These are phyloP conservation scores for Cynodonichthys magdalenae DNA, from an alignment of 2,797 vertebrate genomes.

Conservation along the genomic window DNA sequence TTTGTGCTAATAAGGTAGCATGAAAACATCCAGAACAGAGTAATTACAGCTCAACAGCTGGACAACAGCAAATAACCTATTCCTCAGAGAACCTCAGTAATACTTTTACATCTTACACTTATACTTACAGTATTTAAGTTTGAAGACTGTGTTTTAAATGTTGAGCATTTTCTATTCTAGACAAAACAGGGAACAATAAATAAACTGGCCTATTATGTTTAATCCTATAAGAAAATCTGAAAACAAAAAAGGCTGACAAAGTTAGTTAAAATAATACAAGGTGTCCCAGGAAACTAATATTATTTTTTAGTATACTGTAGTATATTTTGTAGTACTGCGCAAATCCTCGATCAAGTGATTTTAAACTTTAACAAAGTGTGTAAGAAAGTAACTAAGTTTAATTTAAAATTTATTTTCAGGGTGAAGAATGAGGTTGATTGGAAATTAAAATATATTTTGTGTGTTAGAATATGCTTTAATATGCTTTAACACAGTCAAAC, in stretches of 20 bases:
- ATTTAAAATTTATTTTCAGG: too few species aligned
- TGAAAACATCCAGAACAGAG: slow-evolving; percentile 10
- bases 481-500: too few species aligned
- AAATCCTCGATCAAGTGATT: too few species aligned
- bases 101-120: neutral
- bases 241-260: neutral
- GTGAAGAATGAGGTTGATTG: too few species aligned
- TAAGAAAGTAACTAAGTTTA: too few species aligned
- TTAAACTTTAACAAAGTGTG: too few species aligned
- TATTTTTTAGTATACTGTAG: too few species aligned
- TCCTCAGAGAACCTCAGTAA: slow-evolving; percentile 24
- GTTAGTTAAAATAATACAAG: neutral
- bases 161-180: slow-evolving; percentile 1
- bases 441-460: too few species aligned
- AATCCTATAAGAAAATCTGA: neutral
- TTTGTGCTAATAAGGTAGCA: slow-evolving; percentile 5
- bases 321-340: too few species aligned
- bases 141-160: slow-evolving; percentile 8
- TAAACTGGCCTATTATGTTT: neutral
- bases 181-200: neutral
- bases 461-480: too few species aligned
- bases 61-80: slow-evolving; percentile 11
- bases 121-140: neutral
- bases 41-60: slow-evolving; percentile 42
- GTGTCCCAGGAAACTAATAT: too few species aligned